phyloP scores from a whole-genome alignment of 2,888 invertebrate species.

The Sepioteuthis lessoniana region DNA sequence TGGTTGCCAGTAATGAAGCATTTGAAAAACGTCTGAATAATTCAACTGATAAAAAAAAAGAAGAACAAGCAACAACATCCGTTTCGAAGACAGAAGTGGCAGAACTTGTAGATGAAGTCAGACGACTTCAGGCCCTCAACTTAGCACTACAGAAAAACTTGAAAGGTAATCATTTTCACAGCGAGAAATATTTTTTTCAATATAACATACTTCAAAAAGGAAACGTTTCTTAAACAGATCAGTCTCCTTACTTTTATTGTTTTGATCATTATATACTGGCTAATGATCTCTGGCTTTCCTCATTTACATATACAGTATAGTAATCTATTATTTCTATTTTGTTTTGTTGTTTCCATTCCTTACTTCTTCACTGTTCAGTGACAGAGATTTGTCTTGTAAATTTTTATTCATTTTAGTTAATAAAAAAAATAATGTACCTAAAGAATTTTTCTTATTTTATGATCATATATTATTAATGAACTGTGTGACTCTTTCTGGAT shows the following conservation, averaged over 20 bases:
- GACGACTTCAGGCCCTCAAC: conserved; percentile 74
- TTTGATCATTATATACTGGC: background rate
- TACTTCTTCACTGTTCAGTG: too few relatives aligned
- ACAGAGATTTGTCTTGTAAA: too few relatives aligned
- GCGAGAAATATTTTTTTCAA: too few relatives aligned
- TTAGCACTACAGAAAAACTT: conserved; percentile 72
- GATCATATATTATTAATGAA: too few relatives aligned
- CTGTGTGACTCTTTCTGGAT: too few relatives aligned
- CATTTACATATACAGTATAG: background rate
- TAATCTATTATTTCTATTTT: background rate
- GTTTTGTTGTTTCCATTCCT: too few relatives aligned
- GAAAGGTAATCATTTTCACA: conserved; percentile 58
- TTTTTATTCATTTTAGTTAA: too few relatives aligned
- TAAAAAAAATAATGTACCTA: too few relatives aligned
- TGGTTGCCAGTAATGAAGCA: conserved; percentile 76
- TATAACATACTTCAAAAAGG: too few relatives aligned
- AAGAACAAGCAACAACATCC: conserved; percentile 51
- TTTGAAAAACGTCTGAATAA: conserved; percentile 74
- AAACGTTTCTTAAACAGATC: background rate
- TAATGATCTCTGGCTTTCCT: background rate
- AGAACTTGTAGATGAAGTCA: conserved; percentile 68
- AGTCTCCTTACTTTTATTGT: background rate
- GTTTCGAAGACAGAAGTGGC: conserved; percentile 56
- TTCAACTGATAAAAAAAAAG: conserved; percentile 64
- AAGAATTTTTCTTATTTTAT: too few relatives aligned